Percentiles rank a stretch among this genome's conserved stretches.
Conservation (phyloP, 2,113 vertebrate species). For the Heterotis niloticus region DNA sequence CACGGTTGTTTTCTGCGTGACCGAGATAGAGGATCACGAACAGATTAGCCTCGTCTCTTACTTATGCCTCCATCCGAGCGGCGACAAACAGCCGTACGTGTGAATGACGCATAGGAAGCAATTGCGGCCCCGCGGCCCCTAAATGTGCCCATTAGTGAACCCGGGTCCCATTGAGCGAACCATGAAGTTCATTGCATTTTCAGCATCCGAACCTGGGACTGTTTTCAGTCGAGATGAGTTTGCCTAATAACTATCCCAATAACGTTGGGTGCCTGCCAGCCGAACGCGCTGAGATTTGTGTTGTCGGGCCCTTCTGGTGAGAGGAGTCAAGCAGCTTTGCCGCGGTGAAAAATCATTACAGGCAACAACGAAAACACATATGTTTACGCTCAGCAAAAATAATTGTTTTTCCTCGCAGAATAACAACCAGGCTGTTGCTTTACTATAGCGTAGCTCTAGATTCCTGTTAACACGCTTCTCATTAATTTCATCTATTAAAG, state of each 20-base stretch:
- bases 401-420: too few relatives aligned
- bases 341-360: too few relatives aligned
- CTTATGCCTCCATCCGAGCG: conserved; percentile 76
- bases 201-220: conserved; percentile 91
- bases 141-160: conserved; percentile 99
- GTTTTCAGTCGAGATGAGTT: conserved; percentile 91
- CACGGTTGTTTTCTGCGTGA: conserved; percentile 19
- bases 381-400: too few relatives aligned
- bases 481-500: too few relatives aligned
- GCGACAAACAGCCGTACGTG: conserved; percentile 99
- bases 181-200: conserved; percentile 99
- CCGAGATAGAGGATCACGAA: not conserved
- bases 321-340: too few relatives aligned
- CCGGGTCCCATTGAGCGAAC: conserved; percentile 98
- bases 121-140: conserved; percentile 98
- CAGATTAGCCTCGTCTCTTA: conserved; percentile 41
- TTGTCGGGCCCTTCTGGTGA: not conserved
- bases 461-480: too few relatives aligned
- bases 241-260: conserved; percentile 89
- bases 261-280: conserved; percentile 74
- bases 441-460: too few relatives aligned
- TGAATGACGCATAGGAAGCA: conserved; percentile 99
- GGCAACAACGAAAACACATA: too few relatives aligned
- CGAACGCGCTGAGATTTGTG: conserved; percentile 66
- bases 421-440: too few relatives aligned